These are phyloP conservation scores for Gallinago jamesoni DNA, from an alignment of 2,113 vertebrate genomes.

Conservation along the genomic window DNA sequence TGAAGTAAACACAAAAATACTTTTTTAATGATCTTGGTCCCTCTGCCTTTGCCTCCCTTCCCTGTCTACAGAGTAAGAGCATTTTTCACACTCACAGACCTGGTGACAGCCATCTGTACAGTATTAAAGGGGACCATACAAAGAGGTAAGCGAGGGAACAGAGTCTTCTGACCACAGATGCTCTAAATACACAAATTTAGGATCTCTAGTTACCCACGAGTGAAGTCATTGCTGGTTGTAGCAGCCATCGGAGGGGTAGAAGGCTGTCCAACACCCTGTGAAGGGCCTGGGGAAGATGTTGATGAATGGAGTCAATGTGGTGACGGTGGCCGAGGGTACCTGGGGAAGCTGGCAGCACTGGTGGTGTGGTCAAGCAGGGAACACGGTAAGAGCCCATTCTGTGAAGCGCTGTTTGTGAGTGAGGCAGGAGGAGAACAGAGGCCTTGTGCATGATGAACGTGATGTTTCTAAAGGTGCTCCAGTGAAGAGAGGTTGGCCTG, in stretches of 20 bases:
- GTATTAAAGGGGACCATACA: background rate
- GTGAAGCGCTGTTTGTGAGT: background rate
- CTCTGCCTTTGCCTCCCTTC: background rate
- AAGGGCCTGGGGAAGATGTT: background rate
- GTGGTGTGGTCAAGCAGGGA: background rate
- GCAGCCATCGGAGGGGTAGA: background rate
- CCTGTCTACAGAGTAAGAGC: background rate
- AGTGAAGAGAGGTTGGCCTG: background rate
- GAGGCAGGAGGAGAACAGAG: background rate
- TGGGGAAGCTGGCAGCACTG: background rate
- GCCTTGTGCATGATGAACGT: background rate
- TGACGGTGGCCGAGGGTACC: background rate
- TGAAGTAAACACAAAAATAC: slow-evolving; percentile 20
- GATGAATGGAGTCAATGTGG: background rate
- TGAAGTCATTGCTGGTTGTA: background rate
- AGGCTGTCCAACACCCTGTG: background rate
- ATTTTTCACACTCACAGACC: background rate
- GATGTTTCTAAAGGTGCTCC: background rate
- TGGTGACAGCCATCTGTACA: background rate
- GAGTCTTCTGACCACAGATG: background rate
- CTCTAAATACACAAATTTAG: background rate
- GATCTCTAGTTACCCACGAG: background rate
- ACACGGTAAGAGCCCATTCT: accelerated
- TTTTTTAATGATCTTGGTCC: slow-evolving; percentile 5
- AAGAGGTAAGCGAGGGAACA: background rate